phyloP scores from a whole-genome alignment of 2,113 vertebrate genomes.

The Ptilonorhynchus violaceus region DNA sequence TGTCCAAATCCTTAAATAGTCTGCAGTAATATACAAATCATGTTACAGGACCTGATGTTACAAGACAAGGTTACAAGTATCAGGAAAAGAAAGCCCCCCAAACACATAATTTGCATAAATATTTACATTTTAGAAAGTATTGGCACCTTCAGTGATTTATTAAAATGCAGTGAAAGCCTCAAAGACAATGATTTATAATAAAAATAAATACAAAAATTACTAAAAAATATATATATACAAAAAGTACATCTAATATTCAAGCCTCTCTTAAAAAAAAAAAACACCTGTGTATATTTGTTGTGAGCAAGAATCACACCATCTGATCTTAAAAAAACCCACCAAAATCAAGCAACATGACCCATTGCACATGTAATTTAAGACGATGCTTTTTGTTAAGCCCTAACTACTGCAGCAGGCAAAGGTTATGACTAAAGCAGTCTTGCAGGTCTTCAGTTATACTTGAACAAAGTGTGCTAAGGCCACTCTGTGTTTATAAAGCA shows the following conservation, averaged over 20 bases:
- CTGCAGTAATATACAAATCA: slow-evolving; percentile 38
- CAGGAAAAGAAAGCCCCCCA: background rate
- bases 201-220: slow-evolving; percentile 88
- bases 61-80: background rate
- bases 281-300: slow-evolving; percentile 39
- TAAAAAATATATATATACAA: slow-evolving; percentile 83
- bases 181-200: slow-evolving; percentile 68
- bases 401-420: slow-evolving; percentile 2
- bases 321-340: background rate
- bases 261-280: slow-evolving; percentile 54
- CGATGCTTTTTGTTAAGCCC: slow-evolving; percentile 14
- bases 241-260: slow-evolving; percentile 75
- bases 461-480: background rate
- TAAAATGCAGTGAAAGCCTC: slow-evolving; percentile 44
- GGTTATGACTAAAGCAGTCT: background rate
- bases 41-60: slow-evolving; percentile 21
- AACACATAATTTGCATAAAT: background rate
- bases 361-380: slow-evolving; percentile 66
- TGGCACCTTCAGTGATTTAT: slow-evolving; percentile 46
- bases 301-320: slow-evolving; percentile 28
- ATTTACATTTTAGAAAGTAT: slow-evolving; percentile 53
- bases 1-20: background rate
- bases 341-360: slow-evolving; percentile 28
- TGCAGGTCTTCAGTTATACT: background rate
- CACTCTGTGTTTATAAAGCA: background rate